Conservation (phyloP, 2,888 invertebrate genomes). For the Pediacus dermestoides region DNA sequence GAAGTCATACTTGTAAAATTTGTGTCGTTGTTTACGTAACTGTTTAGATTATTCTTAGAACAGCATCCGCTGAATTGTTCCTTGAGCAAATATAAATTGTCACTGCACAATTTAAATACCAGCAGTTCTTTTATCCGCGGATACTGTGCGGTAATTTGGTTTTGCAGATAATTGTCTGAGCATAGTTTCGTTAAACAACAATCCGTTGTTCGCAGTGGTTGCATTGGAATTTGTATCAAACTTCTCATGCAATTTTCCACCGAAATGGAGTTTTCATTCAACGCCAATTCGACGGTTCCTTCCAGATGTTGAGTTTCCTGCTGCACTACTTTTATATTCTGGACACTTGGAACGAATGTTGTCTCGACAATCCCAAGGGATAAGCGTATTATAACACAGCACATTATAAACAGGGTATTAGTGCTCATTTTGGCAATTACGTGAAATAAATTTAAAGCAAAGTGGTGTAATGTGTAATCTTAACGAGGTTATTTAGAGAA, state of each 20-base stretch:
- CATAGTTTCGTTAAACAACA: constrained; percentile 25
- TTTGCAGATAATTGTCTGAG: constrained; percentile 6
- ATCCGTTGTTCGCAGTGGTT: constrained; percentile 13
- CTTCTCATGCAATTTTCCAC: constrained; percentile 15
- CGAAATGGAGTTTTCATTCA: constrained; percentile 1
- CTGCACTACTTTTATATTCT: constrained; percentile 1
- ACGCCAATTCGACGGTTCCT: no score
- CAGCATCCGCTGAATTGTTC: constrained; percentile 15
- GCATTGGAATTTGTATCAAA: constrained; percentile 13
- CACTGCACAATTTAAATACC: constrained; percentile 19
- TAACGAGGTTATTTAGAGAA: constrained; percentile 11
- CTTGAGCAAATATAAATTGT: constrained; percentile 13
- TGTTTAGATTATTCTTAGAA: constrained; percentile 14
- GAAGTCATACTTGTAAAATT: constrained; percentile 13
- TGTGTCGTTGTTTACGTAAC: constrained; percentile 19
- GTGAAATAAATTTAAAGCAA: no score
- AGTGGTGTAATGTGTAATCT: no score
- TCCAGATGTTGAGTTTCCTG: background rate
- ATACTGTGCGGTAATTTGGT: constrained; percentile 7
- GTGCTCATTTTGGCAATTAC: no score
- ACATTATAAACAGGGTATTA: no score
- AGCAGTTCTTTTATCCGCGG: constrained; percentile 10
- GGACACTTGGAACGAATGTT: no score
- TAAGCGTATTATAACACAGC: no score
- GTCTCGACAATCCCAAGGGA: no score